Evolutionary conservation across 2,113 vertebrate genomes (phyloP).

Genomic region (Mirza zaza): DNA sequence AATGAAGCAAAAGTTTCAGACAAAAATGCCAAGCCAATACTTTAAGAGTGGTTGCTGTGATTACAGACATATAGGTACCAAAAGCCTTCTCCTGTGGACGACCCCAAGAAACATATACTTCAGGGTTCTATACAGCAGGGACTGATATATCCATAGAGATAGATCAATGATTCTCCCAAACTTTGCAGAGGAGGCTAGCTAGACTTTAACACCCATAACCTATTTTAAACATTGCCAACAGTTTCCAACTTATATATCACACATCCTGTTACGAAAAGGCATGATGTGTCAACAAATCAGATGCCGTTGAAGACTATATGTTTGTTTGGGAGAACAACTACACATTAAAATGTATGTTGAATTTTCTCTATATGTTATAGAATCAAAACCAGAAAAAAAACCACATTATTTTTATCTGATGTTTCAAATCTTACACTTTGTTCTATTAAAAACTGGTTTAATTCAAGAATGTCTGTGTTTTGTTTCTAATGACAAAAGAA

Average conservation of each 20-base stretch:
- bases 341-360: neutral
- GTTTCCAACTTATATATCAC: neutral
- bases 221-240: neutral
- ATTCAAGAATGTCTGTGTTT: constrained; percentile 46
- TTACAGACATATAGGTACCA: neutral
- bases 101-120: neutral
- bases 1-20: neutral
- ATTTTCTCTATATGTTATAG: constrained; percentile 5
- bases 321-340: constrained; percentile 1
- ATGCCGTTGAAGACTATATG: neutral
- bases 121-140: neutral
- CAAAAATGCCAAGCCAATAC: neutral
- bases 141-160: neutral
- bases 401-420: neutral
- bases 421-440: constrained; percentile 6
- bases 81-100: neutral
- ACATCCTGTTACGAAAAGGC: neutral
- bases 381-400: neutral
- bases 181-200: neutral
- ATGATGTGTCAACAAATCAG: neutral
- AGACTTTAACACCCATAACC: neutral
- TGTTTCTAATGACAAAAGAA: neutral
- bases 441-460: constrained; percentile 20
- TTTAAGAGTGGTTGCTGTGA: neutral
- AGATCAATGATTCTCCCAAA: neutral